Evolutionary conservation across 2,888 invertebrate genomes (phyloP).

Genomic region (Coenonympha glycerion): DNA sequence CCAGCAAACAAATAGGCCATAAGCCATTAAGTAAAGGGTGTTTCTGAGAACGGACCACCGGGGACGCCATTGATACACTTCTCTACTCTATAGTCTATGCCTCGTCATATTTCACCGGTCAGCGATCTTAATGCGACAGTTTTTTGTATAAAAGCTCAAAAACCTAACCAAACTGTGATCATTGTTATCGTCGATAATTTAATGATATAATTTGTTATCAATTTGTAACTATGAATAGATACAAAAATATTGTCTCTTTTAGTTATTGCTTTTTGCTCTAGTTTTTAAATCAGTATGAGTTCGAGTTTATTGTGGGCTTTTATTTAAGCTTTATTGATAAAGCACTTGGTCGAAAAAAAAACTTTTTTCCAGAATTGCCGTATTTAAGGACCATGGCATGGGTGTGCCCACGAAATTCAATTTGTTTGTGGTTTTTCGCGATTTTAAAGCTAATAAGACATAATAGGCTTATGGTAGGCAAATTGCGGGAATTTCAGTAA

Average conservation of each 20-base stretch:
- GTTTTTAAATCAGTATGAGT: not conserved
- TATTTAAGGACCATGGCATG: no score
- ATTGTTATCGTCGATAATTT: constrained; percentile 34
- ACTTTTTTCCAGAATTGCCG: no score
- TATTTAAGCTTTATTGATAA: no score
- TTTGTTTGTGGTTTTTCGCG: no score
- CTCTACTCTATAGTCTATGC: constrained; percentile 33
- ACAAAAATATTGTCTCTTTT: not conserved
- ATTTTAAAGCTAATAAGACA: no score
- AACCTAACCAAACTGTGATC: constrained; percentile 15
- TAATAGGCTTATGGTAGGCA: no score
- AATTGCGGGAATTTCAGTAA: no score
- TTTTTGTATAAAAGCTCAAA: constrained; percentile 26
- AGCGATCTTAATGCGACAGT: constrained; percentile 36
- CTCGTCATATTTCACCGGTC: constrained; percentile 35
- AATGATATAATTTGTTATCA: constrained; percentile 60
- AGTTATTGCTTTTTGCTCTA: not conserved
- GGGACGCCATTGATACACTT: constrained; percentile 59
- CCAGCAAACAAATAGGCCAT: constrained; percentile 21
- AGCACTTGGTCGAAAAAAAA: no score
- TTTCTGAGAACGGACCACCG: constrained; percentile 68
- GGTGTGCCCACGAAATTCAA: no score
- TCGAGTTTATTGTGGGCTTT: no score
- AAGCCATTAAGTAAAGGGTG: constrained; percentile 53
- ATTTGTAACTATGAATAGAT: constrained; percentile 36